A percentile compares a stretch with the other conserved stretches of the same genome.
Conservation (phyloP, 2,888 invertebrate species). For the Eucriotettix oculatus region DNA sequence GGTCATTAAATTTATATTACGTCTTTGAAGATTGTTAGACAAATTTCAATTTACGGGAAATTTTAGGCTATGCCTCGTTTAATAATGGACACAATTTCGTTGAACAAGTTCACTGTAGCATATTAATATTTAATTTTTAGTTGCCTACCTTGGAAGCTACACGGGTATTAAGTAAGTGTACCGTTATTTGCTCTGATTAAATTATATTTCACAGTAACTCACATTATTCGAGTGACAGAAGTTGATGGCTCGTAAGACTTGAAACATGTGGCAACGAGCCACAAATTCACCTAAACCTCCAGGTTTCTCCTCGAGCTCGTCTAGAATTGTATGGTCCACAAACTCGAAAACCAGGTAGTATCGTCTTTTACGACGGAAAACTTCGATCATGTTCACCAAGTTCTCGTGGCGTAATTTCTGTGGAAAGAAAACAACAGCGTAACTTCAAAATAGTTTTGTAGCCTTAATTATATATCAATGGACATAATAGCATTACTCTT, state of each 20-base stretch:
- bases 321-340: slow-evolving; percentile 68
- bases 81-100: no score
- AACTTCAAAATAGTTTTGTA: background rate
- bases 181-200: no score
- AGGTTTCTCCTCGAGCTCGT: slow-evolving; percentile 58
- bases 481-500: no score
- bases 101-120: no score
- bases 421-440: slow-evolving; percentile 8
- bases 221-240: slow-evolving; percentile 76
- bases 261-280: slow-evolving; percentile 59
- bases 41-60: no score
- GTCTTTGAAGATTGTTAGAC: no score
- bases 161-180: no score
- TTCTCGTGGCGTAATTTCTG: slow-evolving; percentile 80
- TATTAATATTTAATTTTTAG: no score
- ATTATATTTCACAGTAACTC: slow-evolving; percentile 21
- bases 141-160: no score
- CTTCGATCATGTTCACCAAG: slow-evolving; percentile 74
- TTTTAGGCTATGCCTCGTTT: no score
- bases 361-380: slow-evolving; percentile 65
- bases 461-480: no score
- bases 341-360: slow-evolving; percentile 82
- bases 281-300: slow-evolving; percentile 56
- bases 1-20: no score
- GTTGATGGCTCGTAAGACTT: slow-evolving; percentile 30